A percentile compares a stretch with the other conserved stretches of the same genome.
Conservation (phyloP, 2,888 invertebrate species). For the Troglohyphantes excavatus region DNA sequence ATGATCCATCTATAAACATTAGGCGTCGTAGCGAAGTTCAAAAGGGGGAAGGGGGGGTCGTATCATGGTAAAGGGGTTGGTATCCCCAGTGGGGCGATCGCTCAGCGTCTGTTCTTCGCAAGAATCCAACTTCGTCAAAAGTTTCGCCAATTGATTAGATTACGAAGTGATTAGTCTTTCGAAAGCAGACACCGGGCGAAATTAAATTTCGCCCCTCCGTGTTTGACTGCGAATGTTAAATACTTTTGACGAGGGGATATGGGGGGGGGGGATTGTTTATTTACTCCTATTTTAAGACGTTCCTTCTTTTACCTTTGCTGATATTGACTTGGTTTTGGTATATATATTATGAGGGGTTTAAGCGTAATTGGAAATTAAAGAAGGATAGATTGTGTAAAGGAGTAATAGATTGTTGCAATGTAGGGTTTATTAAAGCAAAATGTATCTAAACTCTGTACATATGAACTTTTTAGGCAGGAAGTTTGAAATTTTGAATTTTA, state of each 20-base stretch:
- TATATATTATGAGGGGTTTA: not conserved
- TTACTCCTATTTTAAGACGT: constrained; percentile 50
- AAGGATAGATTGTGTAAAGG: not conserved
- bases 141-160: constrained; percentile 77
- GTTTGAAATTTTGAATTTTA: too few relatives aligned
- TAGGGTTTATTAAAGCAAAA: too few relatives aligned
- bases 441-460: too few relatives aligned
- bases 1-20: constrained; percentile 71
- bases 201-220: constrained; percentile 73
- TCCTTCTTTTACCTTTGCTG: not conserved
- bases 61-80: not conserved
- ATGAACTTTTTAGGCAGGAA: too few relatives aligned
- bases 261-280: constrained; percentile 57
- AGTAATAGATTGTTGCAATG: too few relatives aligned
- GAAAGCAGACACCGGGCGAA: constrained; percentile 44
- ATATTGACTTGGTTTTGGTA: constrained; percentile 1
- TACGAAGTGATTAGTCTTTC: constrained; percentile 75
- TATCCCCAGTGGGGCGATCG: constrained; percentile 72
- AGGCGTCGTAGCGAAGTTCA: constrained; percentile 41
- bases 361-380: not conserved
- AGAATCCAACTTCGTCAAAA: constrained; percentile 77
- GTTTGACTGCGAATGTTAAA: constrained; percentile 77
- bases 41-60: not conserved
- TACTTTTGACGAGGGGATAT: constrained; percentile 72
- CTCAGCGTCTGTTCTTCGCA: constrained; percentile 64